phyloP scores from a whole-genome alignment of 2,797 vertebrate species.

The Gallinago stenura region DNA sequence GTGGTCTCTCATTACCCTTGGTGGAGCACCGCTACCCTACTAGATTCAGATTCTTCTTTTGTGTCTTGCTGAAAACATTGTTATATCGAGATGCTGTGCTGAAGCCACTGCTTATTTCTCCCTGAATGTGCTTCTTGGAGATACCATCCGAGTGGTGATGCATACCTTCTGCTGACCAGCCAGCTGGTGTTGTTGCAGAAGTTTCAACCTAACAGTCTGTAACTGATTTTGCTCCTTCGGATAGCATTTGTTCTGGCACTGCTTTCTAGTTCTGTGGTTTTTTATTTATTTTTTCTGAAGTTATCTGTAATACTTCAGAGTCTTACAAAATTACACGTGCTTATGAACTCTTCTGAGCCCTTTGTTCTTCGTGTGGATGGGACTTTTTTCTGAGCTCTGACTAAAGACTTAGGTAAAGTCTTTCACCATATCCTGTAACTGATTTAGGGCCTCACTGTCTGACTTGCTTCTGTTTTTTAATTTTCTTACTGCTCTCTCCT shows the following conservation, averaged over 20 bases:
- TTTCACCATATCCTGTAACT: background rate
- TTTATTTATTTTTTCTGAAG: background rate
- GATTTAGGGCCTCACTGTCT: background rate
- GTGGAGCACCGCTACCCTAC: background rate
- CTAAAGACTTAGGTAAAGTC: background rate
- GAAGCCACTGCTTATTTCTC: background rate
- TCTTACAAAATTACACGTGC: background rate
- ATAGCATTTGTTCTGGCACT: background rate
- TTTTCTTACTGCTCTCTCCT: background rate
- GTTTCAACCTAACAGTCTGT: background rate
- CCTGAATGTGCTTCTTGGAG: background rate
- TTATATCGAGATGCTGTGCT: background rate
- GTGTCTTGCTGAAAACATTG: background rate
- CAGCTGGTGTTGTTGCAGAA: background rate
- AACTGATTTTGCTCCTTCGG: background rate
- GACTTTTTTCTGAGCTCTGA: background rate
- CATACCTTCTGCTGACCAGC: background rate
- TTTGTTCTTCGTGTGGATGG: background rate
- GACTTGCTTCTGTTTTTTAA: constrained; percentile 13
- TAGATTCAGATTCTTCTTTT: background rate
- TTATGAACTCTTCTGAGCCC: background rate
- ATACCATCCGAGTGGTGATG: background rate
- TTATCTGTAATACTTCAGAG: background rate
- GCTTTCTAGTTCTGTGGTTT: background rate
- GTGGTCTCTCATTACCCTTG: background rate